phyloP scores from a whole-genome alignment of 2,797 vertebrate species.

The Anguilla megastoma region DNA sequence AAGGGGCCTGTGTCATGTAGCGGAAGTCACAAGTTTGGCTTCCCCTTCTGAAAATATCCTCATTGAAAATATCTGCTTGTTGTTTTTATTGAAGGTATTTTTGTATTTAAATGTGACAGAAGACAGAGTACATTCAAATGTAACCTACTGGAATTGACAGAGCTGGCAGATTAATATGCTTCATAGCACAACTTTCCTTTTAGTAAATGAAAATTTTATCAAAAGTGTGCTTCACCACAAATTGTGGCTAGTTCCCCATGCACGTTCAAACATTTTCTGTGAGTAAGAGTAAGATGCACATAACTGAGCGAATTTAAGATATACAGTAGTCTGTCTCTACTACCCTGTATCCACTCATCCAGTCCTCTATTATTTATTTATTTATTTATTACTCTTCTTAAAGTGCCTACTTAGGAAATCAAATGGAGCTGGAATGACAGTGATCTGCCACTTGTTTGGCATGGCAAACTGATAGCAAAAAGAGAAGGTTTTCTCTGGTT shows the following conservation, averaged over 20 bases:
- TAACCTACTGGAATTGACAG: neutral
- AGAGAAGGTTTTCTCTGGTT: neutral
- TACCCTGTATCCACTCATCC: neutral
- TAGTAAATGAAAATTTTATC: neutral
- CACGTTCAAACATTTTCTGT: neutral
- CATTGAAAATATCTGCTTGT: neutral
- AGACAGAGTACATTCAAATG: neutral
- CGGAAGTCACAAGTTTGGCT: neutral
- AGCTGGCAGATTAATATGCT: neutral
- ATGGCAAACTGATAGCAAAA: neutral
- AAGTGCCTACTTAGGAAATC: neutral
- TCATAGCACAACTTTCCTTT: neutral
- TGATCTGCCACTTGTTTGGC: neutral
- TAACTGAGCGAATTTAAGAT: neutral
- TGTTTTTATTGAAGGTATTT: too few species aligned
- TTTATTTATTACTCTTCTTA: neutral
- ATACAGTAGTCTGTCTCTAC: neutral
- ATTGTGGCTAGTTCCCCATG: neutral
- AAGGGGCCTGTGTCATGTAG: neutral
- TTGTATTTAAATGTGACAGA: neutral
- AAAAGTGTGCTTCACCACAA: neutral
- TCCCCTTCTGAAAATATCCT: neutral
- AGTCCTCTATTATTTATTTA: neutral
- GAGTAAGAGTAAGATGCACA: neutral
- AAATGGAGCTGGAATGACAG: neutral